Evolutionary conservation across 2,797 vertebrate genomes (phyloP), one percentile per base, ranked within the genome.

Genomic region (Sternarchorhynchus goeldii): DNA sequence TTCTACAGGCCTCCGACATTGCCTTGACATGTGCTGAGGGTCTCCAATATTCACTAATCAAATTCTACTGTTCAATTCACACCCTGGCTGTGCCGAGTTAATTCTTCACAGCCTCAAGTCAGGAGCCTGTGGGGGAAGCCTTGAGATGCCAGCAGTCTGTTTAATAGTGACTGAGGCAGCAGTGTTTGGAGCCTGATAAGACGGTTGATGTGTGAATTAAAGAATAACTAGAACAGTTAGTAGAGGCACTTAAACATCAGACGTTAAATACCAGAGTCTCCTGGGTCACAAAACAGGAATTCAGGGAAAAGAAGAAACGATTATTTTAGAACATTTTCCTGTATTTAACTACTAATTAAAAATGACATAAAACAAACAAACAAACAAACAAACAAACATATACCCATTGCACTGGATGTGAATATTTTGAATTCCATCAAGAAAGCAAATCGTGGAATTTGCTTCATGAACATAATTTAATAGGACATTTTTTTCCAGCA

Each of bases 391-490:
- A 64, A 1, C 34, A 32, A 18, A 12, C 14, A 25, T 14, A 63
- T 63, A 12, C 3, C 10, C 29, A 63, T 29, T 31, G 8, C 17
- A 50, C 7, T 6, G 62, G 58, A 0, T 67, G 16, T 2, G 34
- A 58, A 34, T 31, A 55, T 25, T 14, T 50, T 59, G 12, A 73
- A 50, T 39, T 25, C 14, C 39, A 20, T 2, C 5, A 4, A 58
- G 69, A 59, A 57, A 3, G 45, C 45, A 14, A 12, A 50, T 50
- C 14, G 45, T 39, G 12, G 5, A 12, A 10, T 25, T 2, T 29
- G 25, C 1, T 29, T 74, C 59, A 50, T 60, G 25, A 74, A 60
- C 39, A 45, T 58, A 73, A 79, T 78, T 66, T 50, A 50, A 50
- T 12, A 12, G 45, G 6, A 34, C 34, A 66, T 8, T 55, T 21